Conservation (phyloP, 2,888 invertebrate species). For the Pammene aurita region DNA sequence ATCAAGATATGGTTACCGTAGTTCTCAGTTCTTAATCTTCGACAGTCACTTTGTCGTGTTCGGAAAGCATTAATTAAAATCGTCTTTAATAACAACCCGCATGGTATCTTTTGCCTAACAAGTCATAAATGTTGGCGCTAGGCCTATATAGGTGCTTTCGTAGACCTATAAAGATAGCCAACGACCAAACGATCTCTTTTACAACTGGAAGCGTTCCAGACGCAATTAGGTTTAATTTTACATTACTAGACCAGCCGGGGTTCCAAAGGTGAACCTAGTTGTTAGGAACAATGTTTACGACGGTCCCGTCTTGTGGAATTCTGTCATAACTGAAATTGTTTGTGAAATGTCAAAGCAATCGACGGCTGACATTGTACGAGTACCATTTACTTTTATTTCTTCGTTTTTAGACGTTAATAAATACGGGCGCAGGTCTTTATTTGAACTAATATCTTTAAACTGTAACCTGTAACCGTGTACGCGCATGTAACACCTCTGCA, state of each 20-base stretch:
- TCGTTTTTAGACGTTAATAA: no score
- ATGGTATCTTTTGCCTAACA: neutral
- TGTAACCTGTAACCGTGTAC: no score
- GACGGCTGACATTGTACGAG: neutral
- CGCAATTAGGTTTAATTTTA: slow-evolving; percentile 39
- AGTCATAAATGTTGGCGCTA: slow-evolving; percentile 11
- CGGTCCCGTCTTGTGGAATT: slow-evolving; percentile 29
- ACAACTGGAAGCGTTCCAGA: slow-evolving; percentile 38
- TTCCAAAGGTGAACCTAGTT: slow-evolving; percentile 36
- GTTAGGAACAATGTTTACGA: slow-evolving; percentile 33
- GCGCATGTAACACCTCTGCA: no score
- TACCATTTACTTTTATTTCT: neutral
- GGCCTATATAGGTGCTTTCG: slow-evolving; percentile 19
- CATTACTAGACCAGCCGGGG: slow-evolving; percentile 30
- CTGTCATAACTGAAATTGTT: slow-evolving; percentile 11
- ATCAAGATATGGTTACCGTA: no score
- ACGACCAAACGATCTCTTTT: slow-evolving; percentile 30
- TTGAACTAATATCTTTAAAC: no score
- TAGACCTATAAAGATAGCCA: slow-evolving; percentile 23
- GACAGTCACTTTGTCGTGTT: no score
- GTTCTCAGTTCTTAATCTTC: no score
- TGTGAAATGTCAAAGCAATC: slow-evolving; percentile 6
- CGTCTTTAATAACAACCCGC: neutral
- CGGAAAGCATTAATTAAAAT: no score
- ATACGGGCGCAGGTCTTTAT: no score